phyloP scores from a whole-genome alignment of 2,797 vertebrate species.

The Macroramphosus scolopax region DNA sequence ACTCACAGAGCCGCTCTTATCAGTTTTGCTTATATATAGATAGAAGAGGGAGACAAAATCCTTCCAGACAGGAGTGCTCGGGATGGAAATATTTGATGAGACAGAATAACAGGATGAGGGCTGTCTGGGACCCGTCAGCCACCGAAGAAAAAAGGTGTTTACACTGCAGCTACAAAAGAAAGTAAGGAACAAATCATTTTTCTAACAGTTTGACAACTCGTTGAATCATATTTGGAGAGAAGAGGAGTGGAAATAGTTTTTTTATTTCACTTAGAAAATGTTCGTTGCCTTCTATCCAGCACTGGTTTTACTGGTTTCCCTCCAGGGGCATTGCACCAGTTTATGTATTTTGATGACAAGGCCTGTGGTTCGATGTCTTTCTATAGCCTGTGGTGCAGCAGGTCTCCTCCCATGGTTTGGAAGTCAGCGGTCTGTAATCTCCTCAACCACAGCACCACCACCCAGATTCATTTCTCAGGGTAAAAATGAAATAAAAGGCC shows the following conservation, averaged over 20 bases:
- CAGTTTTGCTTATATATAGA: too few species aligned
- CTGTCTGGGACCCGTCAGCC: not conserved
- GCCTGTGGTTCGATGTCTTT: conserved; percentile 65
- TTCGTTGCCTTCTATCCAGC: not conserved
- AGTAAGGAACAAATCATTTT: too few species aligned
- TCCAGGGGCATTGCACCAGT: conserved; percentile 18
- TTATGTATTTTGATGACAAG: conserved; percentile 57
- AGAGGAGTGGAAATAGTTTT: not conserved
- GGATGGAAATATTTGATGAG: not conserved
- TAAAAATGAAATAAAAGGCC: conserved; percentile 40
- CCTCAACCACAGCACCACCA: conserved; percentile 57
- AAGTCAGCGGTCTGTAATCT: conserved; percentile 68
- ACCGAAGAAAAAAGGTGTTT: too few species aligned
- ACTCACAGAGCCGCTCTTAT: not conserved
- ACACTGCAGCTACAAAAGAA: not conserved
- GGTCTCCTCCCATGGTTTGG: conserved; percentile 70
- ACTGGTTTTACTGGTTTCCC: conserved; percentile 25
- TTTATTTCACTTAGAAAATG: not conserved
- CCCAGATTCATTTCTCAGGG: conserved; percentile 57
- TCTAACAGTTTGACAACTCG: not conserved
- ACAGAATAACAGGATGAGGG: conserved; percentile 2
- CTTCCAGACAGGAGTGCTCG: not conserved
- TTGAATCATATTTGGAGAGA: not conserved
- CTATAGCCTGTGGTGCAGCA: conserved; percentile 59
- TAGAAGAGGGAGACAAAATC: not conserved